Evolutionary conservation across 1,140 invertebrate species (phyloP).

Genomic region (Pinna nobilis): DNA sequence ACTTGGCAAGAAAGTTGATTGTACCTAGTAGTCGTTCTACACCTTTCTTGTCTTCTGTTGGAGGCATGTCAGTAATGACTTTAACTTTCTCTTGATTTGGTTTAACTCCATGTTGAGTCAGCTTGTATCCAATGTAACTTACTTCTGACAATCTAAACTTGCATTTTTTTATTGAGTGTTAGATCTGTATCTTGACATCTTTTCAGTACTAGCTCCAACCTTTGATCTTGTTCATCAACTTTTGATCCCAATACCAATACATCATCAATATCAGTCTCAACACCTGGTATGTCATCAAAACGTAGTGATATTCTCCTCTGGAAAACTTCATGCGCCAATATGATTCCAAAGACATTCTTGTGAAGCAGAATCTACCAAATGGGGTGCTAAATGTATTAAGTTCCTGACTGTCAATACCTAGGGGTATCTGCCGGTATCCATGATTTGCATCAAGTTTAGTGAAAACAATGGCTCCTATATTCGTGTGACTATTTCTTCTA

Average conservation of each 20-base stretch:
- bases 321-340: slow-evolving; percentile 58
- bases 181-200: slow-evolving; percentile 63
- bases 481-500: too few relatives aligned
- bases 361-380: too few relatives aligned
- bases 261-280: slow-evolving; percentile 69
- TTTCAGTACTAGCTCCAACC: slow-evolving; percentile 63
- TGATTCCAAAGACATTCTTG: too few relatives aligned
- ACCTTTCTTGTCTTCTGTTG: slow-evolving; percentile 29
- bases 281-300: slow-evolving; percentile 62
- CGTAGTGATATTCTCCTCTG: slow-evolving; percentile 57
- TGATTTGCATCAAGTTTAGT: too few relatives aligned
- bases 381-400: too few relatives aligned
- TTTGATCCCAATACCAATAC: slow-evolving; percentile 58
- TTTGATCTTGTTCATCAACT: slow-evolving; percentile 59
- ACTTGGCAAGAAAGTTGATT: slow-evolving; percentile 72
- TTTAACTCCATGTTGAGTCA: slow-evolving; percentile 64
- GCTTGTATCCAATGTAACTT: slow-evolving; percentile 32
- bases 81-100: slow-evolving; percentile 68
- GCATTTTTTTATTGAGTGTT: slow-evolving; percentile 71
- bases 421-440: too few relatives aligned
- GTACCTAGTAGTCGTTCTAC: slow-evolving; percentile 43
- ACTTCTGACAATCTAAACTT: slow-evolving; percentile 62
- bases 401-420: too few relatives aligned
- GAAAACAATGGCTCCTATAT: too few relatives aligned
- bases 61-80: slow-evolving; percentile 54